Evolutionary conservation across 1,140 invertebrate species (phyloP).

Genomic region (Cheumatopsyche charites): DNA sequence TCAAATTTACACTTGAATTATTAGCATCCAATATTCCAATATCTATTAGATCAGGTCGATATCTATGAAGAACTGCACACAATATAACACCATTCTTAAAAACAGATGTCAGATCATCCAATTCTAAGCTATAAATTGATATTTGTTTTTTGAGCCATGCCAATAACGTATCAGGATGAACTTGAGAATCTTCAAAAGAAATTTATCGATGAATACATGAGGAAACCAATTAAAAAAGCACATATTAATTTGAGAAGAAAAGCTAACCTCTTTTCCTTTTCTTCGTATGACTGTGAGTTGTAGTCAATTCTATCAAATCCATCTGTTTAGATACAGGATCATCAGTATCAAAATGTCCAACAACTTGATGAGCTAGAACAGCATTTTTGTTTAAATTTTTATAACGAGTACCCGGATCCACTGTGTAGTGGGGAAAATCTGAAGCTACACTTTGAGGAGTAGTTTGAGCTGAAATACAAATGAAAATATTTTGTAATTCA

Average conservation of each 20-base stretch:
- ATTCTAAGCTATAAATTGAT: slow-evolving; percentile 65
- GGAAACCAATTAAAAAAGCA: no score
- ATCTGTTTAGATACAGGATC: slow-evolving; percentile 55
- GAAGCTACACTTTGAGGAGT: slow-evolving; percentile 94
- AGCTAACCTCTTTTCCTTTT: slow-evolving; percentile 67
- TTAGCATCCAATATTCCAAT: slow-evolving; percentile 72
- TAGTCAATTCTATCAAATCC: slow-evolving; percentile 54
- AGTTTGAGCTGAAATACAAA: slow-evolving; percentile 87
- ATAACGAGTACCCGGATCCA: slow-evolving; percentile 87
- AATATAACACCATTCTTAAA: slow-evolving; percentile 80
- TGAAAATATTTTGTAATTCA: background rate
- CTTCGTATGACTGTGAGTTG: slow-evolving; percentile 56
- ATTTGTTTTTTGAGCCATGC: slow-evolving; percentile 80
- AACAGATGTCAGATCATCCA: slow-evolving; percentile 72
- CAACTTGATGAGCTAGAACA: slow-evolving; percentile 69
- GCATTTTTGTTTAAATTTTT: slow-evolving; percentile 67
- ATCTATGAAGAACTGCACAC: slow-evolving; percentile 84
- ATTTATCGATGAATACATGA: no score
- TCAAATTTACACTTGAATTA: slow-evolving; percentile 71
- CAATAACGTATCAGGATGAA: slow-evolving; percentile 75
- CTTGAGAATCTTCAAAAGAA: slow-evolving; percentile 64
- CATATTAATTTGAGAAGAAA: background rate
- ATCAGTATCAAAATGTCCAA: slow-evolving; percentile 66
- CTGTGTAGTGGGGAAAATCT: slow-evolving; percentile 84
- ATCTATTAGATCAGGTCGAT: slow-evolving; percentile 87